Evolutionary conservation across 2,797 vertebrate genomes (phyloP), one percentile per base, ranked within the genome.

Genomic region (Acrossocheilus fasciatus): DNA sequence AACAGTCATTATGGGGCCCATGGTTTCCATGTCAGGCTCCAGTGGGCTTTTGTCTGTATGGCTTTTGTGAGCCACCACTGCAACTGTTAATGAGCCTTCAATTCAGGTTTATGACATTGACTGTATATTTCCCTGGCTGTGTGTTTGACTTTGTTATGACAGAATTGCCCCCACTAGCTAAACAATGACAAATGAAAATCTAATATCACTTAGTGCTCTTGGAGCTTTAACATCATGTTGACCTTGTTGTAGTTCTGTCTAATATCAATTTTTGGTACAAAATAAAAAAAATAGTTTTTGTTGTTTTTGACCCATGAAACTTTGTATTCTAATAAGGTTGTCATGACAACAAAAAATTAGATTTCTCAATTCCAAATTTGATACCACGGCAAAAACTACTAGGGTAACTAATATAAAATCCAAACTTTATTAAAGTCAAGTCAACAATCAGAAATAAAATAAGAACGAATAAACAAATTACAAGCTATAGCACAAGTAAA

Each of bases 81-180:
- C 72, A 74, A 43, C 41, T 15, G 62, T 90, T 86, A 83, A 84
- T 89, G 68, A 89, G 83, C 26, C 52, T 66, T 83, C 69, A 54
- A 57, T 57, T 83, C 59, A 87, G 89, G 64, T 85, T 81, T 87
- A 83, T 77, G 73, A 57, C 82, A 72, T 69, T 39, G 64, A 66
- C 68, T 54, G 26, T 50, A 54, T 77, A 36, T 78, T 82, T 20
- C 76, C n/a, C 43, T 85, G 11, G 52, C 47, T 34, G 36, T 69
- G 81, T 83, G 77, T 83, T 82, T 85, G 75, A 83, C 80, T 84
- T 84, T 36, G 34, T 36, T 85, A 89, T 83, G 84, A 57, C 50
- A 12, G 10, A 68, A 41, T 86, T 72, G 75, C 72, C 72, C n/a
- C 72, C 39, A 73, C 77, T 70, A 76, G 66, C 78, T 47, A 54